Base-by-base conservation (phyloP, 1,140 invertebrate species). In the Octopus bimaculoides region DNA sequence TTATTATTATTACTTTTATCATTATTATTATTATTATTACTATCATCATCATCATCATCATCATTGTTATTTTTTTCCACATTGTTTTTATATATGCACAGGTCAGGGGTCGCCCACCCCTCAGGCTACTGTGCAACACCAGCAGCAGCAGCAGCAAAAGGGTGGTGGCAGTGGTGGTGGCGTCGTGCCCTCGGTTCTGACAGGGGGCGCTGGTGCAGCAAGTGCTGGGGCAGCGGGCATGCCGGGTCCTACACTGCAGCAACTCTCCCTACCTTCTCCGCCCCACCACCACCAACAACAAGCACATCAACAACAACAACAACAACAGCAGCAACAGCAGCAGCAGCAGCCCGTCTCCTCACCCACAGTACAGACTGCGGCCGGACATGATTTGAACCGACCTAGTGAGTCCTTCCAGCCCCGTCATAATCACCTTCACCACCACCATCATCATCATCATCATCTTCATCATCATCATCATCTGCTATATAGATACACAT, bases 91-190 rank as follows among this genome's bases (percentile, higher is more conserved):
- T 56, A 26, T 66, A 54, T 73, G 76, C 79, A 61, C 79, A 84
- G 83, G 83, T 82, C 82, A 82, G 76, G 82, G 82, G 77, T 83
- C 82, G 79, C 78, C 78, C 41, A 79, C 81, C 77, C 80, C 81
- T 77, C 84, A 82, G 75, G 80, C 82, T 71, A 84, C 80, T 78
- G 84, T 83, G 56, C 82, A 81, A 76, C 83, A 84, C 73, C 84
- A 83, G 76, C 81, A 81, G 73, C 73, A 61, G 66, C 66, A 71
- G 26, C 17, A 71, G 66, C 17, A 20, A n/a, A 71, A 71, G 8
- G 26, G 8, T 71, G 66, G 66, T 20, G 14, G 66, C 26, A 41
- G 26, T 41, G 26, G 26, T 41, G 26, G 8, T 71, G 66, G 66
- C 66, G 14, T 14, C 26, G 66, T 71, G 8, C 66, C 66, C 17